These are phyloP conservation scores for Scrobipalpa costella DNA, from an alignment of 2,888 invertebrate species.

Conservation along the genomic window DNA sequence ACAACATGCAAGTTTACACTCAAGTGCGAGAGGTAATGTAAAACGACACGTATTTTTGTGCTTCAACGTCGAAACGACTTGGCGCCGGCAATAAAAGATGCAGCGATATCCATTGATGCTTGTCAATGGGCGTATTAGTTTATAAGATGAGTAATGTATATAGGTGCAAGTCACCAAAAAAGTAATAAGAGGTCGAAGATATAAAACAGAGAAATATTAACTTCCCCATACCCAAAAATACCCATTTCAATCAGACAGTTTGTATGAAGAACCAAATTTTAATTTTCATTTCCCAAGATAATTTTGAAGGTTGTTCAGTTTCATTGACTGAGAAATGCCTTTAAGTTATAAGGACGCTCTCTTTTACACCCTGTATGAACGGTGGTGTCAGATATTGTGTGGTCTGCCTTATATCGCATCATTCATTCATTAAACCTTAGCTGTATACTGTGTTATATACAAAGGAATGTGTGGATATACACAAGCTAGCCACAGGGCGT, in stretches of 20 bases:
- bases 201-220: too few relatives aligned
- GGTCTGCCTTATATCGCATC: neutral
- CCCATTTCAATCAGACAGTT: too few relatives aligned
- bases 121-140: neutral
- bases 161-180: too few relatives aligned
- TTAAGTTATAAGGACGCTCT: too few relatives aligned
- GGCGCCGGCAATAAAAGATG: neutral
- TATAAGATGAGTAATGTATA: slow-evolving; percentile 1
- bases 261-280: too few relatives aligned
- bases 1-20: too few relatives aligned
- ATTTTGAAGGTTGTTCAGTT: too few relatives aligned
- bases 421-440: slow-evolving; percentile 10
- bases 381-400: neutral
- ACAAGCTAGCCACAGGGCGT: slow-evolving; percentile 6
- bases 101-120: slow-evolving; percentile 1
- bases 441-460: neutral
- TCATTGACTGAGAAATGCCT: too few relatives aligned
- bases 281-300: too few relatives aligned
- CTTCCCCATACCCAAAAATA: too few relatives aligned
- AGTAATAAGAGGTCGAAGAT: too few relatives aligned
- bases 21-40: neutral
- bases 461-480: neutral
- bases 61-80: slow-evolving; percentile 8
- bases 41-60: neutral
- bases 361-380: neutral